phyloP scores from a whole-genome alignment of 1,140 invertebrate genomes.

The Pseudomyrmex flavicornis region DNA sequence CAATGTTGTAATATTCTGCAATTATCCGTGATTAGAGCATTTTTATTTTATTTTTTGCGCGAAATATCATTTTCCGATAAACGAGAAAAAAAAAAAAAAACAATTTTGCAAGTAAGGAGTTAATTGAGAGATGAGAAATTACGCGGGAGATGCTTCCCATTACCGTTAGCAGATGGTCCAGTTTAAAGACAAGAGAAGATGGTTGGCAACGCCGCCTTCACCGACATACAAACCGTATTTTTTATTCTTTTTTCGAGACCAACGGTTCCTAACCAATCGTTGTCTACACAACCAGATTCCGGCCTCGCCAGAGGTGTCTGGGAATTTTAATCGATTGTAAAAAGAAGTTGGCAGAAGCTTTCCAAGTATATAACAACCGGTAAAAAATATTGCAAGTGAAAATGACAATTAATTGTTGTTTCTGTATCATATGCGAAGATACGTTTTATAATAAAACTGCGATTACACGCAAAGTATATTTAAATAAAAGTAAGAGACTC shows the following conservation, averaged over 20 bases:
- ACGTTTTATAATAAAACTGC: slow-evolving; percentile 19
- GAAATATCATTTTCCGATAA: neutral
- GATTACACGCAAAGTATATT: slow-evolving; percentile 11
- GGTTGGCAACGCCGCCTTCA: slow-evolving; percentile 57
- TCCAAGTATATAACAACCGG: slow-evolving; percentile 8
- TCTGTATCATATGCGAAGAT: neutral
- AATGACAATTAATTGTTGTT: slow-evolving; percentile 46
- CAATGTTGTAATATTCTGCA: neutral
- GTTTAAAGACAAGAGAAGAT: slow-evolving; percentile 39
- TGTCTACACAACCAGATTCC: slow-evolving; percentile 8
- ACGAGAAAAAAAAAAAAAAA: neutral
- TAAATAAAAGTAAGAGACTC: slow-evolving; percentile 19
- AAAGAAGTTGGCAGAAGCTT: neutral
- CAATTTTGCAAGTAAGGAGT: neutral
- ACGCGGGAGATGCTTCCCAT: slow-evolving; percentile 25
- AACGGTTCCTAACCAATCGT: slow-evolving; percentile 42
- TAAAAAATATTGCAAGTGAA: slow-evolving; percentile 38
- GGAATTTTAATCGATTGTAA: slow-evolving; percentile 11
- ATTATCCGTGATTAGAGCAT: neutral
- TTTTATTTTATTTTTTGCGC: neutral
- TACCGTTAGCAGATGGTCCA: slow-evolving; percentile 55
- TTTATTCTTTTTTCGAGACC: slow-evolving; percentile 50
- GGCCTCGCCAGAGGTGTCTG: neutral
- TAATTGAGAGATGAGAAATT: slow-evolving; percentile 58
- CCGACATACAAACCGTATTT: slow-evolving; percentile 47